phyloP scores from a whole-genome alignment of 1,140 invertebrate genomes.

The Scaptodrosophila lebanonensis region DNA sequence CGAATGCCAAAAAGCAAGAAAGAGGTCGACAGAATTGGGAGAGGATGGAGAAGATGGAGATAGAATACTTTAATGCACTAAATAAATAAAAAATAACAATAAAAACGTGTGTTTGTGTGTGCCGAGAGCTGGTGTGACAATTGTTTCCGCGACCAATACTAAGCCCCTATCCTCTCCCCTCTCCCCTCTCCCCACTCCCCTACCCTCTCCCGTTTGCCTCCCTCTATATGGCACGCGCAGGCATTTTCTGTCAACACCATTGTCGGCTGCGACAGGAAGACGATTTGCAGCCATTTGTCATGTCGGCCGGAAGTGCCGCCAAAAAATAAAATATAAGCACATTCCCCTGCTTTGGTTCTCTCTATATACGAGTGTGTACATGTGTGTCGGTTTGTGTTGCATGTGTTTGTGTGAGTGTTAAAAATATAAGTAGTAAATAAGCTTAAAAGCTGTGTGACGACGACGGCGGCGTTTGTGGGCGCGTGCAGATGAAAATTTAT shows the following conservation, averaged over 20 bases:
- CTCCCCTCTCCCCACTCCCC: neutral
- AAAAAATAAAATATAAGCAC: constrained; percentile 9
- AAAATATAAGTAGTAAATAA: constrained; percentile 75
- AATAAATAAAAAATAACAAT: constrained; percentile 65
- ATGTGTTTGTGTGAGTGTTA: constrained; percentile 29
- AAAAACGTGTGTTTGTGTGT: constrained; percentile 25
- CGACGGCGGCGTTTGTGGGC: neutral
- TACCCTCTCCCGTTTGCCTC: neutral
- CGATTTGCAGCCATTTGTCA: constrained; percentile 74
- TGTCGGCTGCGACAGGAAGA: constrained; percentile 70
- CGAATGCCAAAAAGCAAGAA: constrained; percentile 3
- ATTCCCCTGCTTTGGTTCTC: no score
- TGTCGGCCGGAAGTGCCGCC: constrained; percentile 50
- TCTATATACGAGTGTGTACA: no score
- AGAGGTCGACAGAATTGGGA: no score
- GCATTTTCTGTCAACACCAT: constrained; percentile 67
- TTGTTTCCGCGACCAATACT: no score
- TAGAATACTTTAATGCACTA: no score
- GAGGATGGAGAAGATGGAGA: no score
- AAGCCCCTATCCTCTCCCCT: constrained; percentile 2
- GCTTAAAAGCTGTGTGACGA: constrained; percentile 51
- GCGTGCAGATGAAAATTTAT: constrained; percentile 55
- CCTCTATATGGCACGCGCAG: neutral
- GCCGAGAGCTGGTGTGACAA: no score
- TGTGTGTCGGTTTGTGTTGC: no score